These are phyloP conservation scores for Bos javanicus DNA, from an alignment of 2,113 vertebrate genomes.

Conservation along the genomic window DNA sequence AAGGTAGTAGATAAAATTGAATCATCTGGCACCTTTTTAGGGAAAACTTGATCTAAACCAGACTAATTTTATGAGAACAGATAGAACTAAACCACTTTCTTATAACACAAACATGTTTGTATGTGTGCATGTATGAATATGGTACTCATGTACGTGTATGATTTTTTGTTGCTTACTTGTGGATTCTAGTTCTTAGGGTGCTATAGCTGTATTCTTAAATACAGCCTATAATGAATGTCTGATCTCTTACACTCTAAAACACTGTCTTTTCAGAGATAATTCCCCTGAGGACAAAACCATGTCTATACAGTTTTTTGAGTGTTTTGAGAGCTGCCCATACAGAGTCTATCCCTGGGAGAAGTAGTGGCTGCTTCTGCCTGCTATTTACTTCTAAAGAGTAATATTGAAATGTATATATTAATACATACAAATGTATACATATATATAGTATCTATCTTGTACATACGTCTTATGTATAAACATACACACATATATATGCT, in stretches of 20 bases:
- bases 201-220: background rate
- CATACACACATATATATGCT: background rate
- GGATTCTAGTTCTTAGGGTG: background rate
- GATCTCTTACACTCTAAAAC: background rate
- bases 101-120: background rate
- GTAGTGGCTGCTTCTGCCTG: slow-evolving; percentile 7
- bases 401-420: background rate
- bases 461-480: background rate
- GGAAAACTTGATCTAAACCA: background rate
- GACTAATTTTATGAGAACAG: background rate
- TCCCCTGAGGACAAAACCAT: background rate
- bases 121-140: background rate
- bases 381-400: slow-evolving; percentile 26
- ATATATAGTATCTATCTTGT: background rate
- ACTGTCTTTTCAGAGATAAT: slow-evolving; percentile 6
- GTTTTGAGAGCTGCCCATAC: background rate
- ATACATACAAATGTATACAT: background rate
- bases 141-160: background rate
- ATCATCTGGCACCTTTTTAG: too few species aligned
- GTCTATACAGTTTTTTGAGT: background rate
- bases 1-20: too few species aligned
- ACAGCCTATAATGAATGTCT: background rate
- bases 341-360: background rate
- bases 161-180: background rate
- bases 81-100: background rate